Percentiles rank a stretch among this genome's conserved stretches.
Evolutionary conservation across 2,888 invertebrate genomes (phyloP).

Genomic region (Marasmarcha lunaedactyla): DNA sequence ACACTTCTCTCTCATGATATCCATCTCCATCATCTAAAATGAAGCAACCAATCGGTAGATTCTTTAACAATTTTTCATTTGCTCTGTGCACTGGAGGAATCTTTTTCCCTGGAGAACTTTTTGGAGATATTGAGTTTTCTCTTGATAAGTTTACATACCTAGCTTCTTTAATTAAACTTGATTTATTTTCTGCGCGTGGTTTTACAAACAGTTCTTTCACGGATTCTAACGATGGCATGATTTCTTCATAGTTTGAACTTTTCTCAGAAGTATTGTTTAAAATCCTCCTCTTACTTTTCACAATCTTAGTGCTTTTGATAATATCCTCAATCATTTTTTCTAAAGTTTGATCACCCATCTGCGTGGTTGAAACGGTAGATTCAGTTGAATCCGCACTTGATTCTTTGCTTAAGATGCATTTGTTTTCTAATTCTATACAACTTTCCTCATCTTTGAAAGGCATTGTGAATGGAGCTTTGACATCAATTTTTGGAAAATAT

Average conservation of each 20-base stretch:
- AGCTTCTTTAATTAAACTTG: conserved; percentile 55
- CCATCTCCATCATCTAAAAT: conserved; percentile 58
- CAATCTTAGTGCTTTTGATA: conserved; percentile 67
- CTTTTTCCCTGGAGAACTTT: conserved; percentile 46
- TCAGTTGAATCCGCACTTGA: conserved; percentile 40
- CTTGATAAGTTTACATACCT: conserved; percentile 51
- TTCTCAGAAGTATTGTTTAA: conserved; percentile 28
- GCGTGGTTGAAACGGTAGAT: conserved; percentile 60
- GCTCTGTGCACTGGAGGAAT: conserved; percentile 38
- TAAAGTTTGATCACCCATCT: conserved; percentile 65
- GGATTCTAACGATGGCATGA: conserved; percentile 34
- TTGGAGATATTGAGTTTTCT: conserved; percentile 57
- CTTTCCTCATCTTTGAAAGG: conserved; percentile 55
- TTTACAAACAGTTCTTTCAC: conserved; percentile 54
- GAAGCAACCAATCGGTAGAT: conserved; percentile 57
- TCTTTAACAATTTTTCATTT: conserved; percentile 47
- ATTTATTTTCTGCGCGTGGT: conserved; percentile 48
- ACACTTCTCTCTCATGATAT: conserved; percentile 62
- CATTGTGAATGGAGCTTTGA: conserved; percentile 34
- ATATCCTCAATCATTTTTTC: conserved; percentile 74
- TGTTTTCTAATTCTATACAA: conserved; percentile 62
- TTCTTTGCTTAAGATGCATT: conserved; percentile 51
- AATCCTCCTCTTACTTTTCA: conserved; percentile 49
- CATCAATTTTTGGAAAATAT: conserved; percentile 62
- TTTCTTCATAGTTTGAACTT: conserved; percentile 28